Evolutionary conservation across 2,797 vertebrate genomes (phyloP), one percentile per base, ranked within the genome.

Genomic region (Aeoliscus strigatus): DNA sequence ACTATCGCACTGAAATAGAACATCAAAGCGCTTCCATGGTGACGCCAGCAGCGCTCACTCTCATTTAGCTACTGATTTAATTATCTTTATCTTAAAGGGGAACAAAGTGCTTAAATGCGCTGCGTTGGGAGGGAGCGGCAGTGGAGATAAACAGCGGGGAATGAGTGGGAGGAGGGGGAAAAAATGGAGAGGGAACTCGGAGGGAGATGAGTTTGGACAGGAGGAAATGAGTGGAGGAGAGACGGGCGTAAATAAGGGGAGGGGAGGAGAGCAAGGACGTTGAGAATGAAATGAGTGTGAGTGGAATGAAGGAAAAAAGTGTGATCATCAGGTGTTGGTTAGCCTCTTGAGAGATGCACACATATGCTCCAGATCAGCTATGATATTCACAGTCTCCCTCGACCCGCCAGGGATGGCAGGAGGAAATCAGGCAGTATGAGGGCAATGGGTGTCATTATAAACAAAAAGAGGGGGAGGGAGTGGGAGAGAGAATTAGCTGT

Each of bases 81-180:
- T 86, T 84, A 84, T 81, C 82, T 80, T 84, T 84, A 84, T 82
- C 80, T 86, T 79, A 73, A 77, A 83, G 79, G 64, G 65, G 73
- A 80, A 79, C 75, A 82, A 82, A 86, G 84, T 80, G 75, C 70
- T 79, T 81, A 75, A 83, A 82, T 39, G 41, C 75, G 62, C 38
- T 51, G 67, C 64, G 23, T 35, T 43, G 66, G 66, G 69, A 71
- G 58, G 43, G 69, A 70, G 64, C 48, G 5, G 60, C 43, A 46
- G 59, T 34, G 1, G 73, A 77, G 77, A 72, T 78, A 68, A 80
- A 76, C 79, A 78, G 74, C 30, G 14, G 51, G 54, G 50, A 60
- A 51, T 39, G 64, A 51, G 51, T 3, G 21, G 24, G 41, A 29
- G 39, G 24, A 16, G 27, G 35, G n/a, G 25, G 4, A 11, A 8